A percentile compares a stretch with the other conserved stretches of the same genome.
Evolutionary conservation across 2,113 vertebrate species (phyloP).

Genomic region (Natator depressus): DNA sequence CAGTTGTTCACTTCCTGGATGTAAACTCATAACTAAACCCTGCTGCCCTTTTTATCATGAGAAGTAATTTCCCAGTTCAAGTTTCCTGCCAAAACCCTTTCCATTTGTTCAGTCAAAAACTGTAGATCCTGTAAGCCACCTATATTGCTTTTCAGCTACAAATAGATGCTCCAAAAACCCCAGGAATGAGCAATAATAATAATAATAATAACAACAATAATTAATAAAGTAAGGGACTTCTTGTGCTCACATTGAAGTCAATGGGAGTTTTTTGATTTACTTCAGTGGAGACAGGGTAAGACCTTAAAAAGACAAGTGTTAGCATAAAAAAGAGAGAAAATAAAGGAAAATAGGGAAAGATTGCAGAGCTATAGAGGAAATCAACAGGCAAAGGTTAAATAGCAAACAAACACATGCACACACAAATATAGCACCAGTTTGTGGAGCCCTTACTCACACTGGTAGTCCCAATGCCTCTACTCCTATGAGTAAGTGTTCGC

Average conservation of each 20-base stretch:
- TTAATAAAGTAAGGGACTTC: neutral
- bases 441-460: neutral
- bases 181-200: neutral
- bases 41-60: conserved; percentile 31
- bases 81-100: conserved; percentile 25
- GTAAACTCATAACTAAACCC: conserved; percentile 38
- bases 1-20: conserved; percentile 45
- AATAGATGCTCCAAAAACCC: neutral
- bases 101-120: conserved; percentile 6
- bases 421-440: neutral
- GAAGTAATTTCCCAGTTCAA: conserved; percentile 53
- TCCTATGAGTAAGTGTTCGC: accelerated
- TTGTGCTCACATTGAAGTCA: conserved; percentile 32
- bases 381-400: conserved; percentile 40
- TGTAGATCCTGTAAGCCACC: conserved; percentile 9
- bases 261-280: conserved; percentile 27
- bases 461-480: neutral
- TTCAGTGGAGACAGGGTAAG: conserved; percentile 17
- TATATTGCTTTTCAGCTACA: neutral
- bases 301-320: conserved; percentile 45
- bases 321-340: conserved; percentile 21
- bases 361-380: conserved; percentile 42
- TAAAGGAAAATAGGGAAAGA: conserved; percentile 56
- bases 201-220: neutral
- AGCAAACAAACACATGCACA: neutral